Percentiles rank a stretch among this genome's conserved stretches.
Evolutionary conservation across 2,797 vertebrate genomes (phyloP).

Genomic region (Ptychadena robeensis): DNA sequence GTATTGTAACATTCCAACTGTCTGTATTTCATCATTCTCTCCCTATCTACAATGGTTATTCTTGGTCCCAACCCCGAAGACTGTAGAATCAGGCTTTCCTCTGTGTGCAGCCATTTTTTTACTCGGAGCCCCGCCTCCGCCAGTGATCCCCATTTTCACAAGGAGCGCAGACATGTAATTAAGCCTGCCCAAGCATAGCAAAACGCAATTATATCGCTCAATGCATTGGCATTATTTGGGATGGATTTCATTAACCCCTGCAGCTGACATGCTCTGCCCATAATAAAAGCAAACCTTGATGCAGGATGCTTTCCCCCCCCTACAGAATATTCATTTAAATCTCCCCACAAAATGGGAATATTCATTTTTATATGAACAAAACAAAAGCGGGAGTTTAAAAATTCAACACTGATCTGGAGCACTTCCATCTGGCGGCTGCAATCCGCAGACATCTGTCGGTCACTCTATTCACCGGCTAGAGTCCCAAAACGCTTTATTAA

Average conservation of each 20-base stretch:
- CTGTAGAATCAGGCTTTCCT: too few relatives aligned
- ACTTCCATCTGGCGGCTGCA: neutral
- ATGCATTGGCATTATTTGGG: neutral
- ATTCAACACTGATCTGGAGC: neutral
- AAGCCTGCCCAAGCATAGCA: slow-evolving; percentile 38
- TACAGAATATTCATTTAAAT: too few relatives aligned
- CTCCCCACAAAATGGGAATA: too few relatives aligned
- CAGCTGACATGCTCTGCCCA: slow-evolving; percentile 3
- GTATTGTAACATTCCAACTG: too few relatives aligned
- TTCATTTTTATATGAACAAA: too few relatives aligned
- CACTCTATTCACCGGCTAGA: neutral
- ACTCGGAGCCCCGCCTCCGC: neutral
- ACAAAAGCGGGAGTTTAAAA: too few relatives aligned
- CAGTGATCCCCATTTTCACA: neutral
- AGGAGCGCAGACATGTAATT: slow-evolving; percentile 29
- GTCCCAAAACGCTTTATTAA: slow-evolving; percentile 21
- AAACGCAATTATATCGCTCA: slow-evolving; percentile 44
- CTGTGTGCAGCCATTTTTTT: too few relatives aligned
- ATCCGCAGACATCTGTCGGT: neutral
- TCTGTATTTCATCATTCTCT: too few relatives aligned
- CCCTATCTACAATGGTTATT: too few relatives aligned
- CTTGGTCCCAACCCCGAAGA: too few relatives aligned
- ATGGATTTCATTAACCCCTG: slow-evolving; percentile 39
- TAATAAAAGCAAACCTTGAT: too few relatives aligned
- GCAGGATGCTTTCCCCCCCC: too few relatives aligned